These are phyloP conservation scores for Ploceus nigricollis DNA, from an alignment of 2,113 vertebrate species.

Conservation along the genomic window DNA sequence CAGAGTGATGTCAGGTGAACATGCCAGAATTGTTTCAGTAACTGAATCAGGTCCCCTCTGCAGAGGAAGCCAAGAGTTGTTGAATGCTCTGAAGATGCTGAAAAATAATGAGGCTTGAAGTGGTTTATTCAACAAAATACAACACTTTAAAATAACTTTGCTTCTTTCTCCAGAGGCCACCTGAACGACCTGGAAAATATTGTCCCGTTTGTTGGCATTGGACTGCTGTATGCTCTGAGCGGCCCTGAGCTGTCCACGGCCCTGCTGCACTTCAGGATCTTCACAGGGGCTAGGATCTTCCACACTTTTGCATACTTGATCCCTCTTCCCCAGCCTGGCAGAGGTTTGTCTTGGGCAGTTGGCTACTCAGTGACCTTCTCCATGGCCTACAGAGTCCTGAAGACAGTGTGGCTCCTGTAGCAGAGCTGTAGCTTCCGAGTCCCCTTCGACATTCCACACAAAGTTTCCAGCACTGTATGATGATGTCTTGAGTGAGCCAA, in stretches of 20 bases:
- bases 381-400: slow-evolving; percentile 82
- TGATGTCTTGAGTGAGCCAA: not conserved
- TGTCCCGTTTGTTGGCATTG: slow-evolving; percentile 84
- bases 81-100: not conserved
- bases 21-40: not conserved
- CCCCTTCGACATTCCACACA: accelerated
- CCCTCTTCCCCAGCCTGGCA: slow-evolving; percentile 83
- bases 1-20: not conserved
- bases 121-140: not conserved
- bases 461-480: not conserved
- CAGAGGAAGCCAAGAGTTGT: not conserved
- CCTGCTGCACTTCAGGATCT: slow-evolving; percentile 86
- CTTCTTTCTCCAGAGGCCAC: slow-evolving; percentile 78
- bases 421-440: not conserved
- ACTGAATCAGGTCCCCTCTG: not conserved
- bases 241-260: slow-evolving; percentile 77
- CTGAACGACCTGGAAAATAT: slow-evolving; percentile 93
- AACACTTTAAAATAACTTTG: not conserved
- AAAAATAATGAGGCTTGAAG: not conserved
- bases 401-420: slow-evolving; percentile 35
- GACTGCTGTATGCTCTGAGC: slow-evolving; percentile 84
- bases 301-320: slow-evolving; percentile 82
- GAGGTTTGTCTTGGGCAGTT: slow-evolving; percentile 72
- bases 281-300: slow-evolving; percentile 74
- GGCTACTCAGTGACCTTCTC: slow-evolving; percentile 77